Evolutionary conservation across 2,113 vertebrate genomes (phyloP).

Genomic region (Hydrochoerus hydrochaeris): DNA sequence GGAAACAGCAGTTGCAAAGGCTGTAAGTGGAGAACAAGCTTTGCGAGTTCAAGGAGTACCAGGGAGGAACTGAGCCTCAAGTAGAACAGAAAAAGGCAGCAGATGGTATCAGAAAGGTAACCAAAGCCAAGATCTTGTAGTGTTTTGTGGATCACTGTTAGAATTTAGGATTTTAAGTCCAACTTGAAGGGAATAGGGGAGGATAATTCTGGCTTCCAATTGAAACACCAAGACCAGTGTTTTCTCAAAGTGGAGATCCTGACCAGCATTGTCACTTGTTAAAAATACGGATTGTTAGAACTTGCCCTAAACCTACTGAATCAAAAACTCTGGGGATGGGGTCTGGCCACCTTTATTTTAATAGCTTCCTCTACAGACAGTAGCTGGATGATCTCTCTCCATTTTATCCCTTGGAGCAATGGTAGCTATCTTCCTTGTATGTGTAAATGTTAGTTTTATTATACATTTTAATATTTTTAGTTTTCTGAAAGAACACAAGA

Average conservation of each 20-base stretch:
- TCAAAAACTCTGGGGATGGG: not conserved
- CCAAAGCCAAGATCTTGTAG: not conserved
- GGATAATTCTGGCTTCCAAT: not conserved
- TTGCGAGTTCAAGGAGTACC: not conserved
- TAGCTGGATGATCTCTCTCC: accelerated
- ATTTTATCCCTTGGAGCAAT: not conserved
- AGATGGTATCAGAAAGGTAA: not conserved
- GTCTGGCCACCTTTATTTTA: not conserved
- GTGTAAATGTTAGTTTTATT: not conserved
- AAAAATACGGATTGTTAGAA: not conserved
- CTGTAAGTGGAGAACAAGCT: not conserved
- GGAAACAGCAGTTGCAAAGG: not conserved
- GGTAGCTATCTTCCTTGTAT: not conserved
- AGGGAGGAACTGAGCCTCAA: not conserved
- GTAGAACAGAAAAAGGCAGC: not conserved
- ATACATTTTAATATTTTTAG: too few relatives aligned
- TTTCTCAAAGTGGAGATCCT: not conserved
- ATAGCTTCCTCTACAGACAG: not conserved
- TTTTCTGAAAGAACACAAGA: not conserved
- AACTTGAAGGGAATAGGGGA: not conserved
- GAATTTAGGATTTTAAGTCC: not conserved
- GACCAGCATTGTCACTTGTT: not conserved
- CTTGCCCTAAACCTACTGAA: not conserved
- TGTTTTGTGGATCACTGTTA: not conserved
- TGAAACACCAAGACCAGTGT: not conserved